A percentile compares a stretch with the other conserved stretches of the same genome.
phyloP scores from a whole-genome alignment of 2,797 vertebrate species.

The Coluber constrictor region DNA sequence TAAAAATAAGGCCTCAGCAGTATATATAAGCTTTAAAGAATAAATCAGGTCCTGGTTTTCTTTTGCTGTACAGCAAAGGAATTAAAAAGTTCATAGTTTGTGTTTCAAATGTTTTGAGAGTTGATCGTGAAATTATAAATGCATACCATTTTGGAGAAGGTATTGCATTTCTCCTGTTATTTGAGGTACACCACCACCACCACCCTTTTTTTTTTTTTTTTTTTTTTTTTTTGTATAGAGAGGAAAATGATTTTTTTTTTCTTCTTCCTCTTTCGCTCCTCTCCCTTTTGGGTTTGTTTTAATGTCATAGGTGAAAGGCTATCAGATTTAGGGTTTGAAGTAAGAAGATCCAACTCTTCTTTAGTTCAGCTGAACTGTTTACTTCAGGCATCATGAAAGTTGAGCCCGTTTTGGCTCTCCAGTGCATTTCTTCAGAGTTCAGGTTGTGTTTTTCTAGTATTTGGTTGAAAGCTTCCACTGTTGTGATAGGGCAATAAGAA shows the following conservation, averaged over 20 bases:
- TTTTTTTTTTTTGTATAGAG: neutral
- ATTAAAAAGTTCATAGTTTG: neutral
- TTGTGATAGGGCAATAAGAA: constrained; percentile 19
- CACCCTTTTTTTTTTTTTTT: neutral
- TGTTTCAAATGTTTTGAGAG: neutral
- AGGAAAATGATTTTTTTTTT: neutral
- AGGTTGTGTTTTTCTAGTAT: constrained; percentile 17
- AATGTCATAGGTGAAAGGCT: constrained; percentile 30
- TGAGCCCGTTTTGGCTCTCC: neutral
- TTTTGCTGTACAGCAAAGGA: neutral
- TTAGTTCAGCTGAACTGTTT: constrained; percentile 10
- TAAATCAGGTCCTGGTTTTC: neutral
- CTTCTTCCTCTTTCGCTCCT: neutral
- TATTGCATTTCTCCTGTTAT: neutral
- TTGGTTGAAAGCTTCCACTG: neutral
- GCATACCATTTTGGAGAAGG: neutral
- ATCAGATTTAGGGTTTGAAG: constrained; percentile 2
- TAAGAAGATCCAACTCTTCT: constrained; percentile 2
- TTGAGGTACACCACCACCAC: neutral
- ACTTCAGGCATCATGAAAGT: neutral
- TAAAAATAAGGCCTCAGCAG: neutral
- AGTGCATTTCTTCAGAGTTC: neutral
- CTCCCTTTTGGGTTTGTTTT: constrained; percentile 4
- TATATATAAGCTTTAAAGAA: neutral
- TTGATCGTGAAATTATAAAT: neutral